Percentiles rank a stretch among this genome's conserved stretches.
Conservation (phyloP, 30 jellyfish, hydroid and myxozoan species). For the Turritopsis dohrnii region DNA sequence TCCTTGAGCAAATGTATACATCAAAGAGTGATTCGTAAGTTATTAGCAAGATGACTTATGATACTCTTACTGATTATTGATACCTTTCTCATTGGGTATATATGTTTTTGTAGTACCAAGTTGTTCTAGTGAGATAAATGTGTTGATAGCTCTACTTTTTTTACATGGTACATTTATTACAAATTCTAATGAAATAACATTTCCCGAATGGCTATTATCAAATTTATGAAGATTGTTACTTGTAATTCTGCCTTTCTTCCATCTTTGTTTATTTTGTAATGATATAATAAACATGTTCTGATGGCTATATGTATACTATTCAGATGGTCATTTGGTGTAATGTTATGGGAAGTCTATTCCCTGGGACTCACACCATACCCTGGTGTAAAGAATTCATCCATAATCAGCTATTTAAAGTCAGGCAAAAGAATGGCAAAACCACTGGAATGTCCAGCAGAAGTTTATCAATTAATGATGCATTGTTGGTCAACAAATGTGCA, state of each 20-base stretch:
- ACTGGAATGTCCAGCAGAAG: background rate
- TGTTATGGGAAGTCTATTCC: slow-evolving; percentile 18
- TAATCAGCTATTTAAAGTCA: background rate
- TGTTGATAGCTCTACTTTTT: no score
- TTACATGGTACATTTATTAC: no score
- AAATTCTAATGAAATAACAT: no score
- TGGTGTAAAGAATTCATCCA: slow-evolving; percentile 5
- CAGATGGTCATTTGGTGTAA: slow-evolving; percentile 17
- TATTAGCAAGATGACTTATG: no score
- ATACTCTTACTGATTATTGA: no score
- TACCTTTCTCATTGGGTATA: no score
- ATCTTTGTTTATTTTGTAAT: no score
- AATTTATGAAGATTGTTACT: background rate
- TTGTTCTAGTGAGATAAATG: no score
- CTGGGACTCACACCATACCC: slow-evolving; percentile 20
- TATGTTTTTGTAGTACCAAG: no score
- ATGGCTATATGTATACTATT: background rate
- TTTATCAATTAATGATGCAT: background rate
- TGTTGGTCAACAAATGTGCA: no score
- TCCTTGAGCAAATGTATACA: background rate
- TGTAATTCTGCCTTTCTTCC: background rate
- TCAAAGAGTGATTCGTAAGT: background rate
- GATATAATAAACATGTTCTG: no score
- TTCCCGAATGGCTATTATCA: no score
- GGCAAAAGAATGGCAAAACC: background rate